A percentile compares a stretch with the other conserved stretches of the same genome.
Evolutionary conservation across 1,140 invertebrate genomes (phyloP).

Genomic region (Metopolophium dirhodum): DNA sequence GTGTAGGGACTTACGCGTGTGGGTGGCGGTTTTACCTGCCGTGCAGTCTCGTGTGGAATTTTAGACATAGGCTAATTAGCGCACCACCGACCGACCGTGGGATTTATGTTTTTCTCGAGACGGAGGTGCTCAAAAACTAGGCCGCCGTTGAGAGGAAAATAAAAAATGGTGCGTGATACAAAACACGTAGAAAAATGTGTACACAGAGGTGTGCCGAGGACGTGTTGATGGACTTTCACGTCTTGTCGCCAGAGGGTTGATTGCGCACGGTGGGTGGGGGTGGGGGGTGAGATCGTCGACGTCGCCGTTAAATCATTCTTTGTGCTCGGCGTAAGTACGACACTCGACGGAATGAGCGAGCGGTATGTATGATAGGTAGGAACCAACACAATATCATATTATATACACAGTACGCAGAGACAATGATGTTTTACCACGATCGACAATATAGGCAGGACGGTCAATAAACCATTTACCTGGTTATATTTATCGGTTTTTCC

Average conservation of each 20-base stretch:
- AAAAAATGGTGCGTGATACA: not conserved
- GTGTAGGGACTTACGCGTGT: not conserved
- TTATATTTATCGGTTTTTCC: not conserved
- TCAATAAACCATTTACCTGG: no score
- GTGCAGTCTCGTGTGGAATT: no score
- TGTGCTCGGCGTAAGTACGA: not conserved
- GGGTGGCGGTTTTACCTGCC: no score
- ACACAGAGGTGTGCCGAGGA: not conserved
- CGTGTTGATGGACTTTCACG: not conserved
- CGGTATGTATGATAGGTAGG: not conserved
- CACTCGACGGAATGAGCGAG: not conserved
- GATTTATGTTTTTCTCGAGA: not conserved
- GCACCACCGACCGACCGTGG: not conserved
- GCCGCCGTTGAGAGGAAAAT: not conserved
- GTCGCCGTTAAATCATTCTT: not conserved
- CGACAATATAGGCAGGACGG: not conserved
- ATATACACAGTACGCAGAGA: not conserved
- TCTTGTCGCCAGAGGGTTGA: not conserved
- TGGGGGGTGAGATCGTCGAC: not conserved
- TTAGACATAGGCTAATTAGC: no score
- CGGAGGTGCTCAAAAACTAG: not conserved
- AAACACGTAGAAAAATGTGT: not conserved
- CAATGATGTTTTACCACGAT: not conserved
- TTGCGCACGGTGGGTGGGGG: no score
- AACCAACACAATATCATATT: not conserved